These are phyloP conservation scores for Thamnophis sirtalis DNA, from an alignment of 2,113 vertebrate species.

Conservation along the genomic window DNA sequence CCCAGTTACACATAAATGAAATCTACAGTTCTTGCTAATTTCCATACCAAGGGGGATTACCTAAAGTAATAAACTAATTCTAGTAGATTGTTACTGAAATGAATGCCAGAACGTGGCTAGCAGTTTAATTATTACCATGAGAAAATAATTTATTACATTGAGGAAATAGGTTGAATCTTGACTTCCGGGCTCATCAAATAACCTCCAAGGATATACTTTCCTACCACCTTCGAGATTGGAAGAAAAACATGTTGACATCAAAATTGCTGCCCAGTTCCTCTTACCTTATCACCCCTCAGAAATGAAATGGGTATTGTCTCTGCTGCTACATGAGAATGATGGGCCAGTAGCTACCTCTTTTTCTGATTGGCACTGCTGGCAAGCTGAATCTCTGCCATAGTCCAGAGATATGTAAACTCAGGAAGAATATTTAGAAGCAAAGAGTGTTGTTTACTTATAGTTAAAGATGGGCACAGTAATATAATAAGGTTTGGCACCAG, in stretches of 20 bases:
- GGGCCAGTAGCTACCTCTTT: background rate
- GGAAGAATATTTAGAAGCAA: background rate
- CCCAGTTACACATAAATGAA: constrained; percentile 47
- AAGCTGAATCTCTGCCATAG: background rate
- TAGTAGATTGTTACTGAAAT: constrained; percentile 13
- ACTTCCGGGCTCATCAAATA: background rate
- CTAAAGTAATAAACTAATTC: background rate
- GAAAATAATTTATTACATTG: constrained; percentile 30
- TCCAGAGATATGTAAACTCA: background rate
- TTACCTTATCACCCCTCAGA: background rate
- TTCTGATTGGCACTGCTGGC: background rate
- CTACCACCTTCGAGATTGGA: background rate
- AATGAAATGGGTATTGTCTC: background rate
- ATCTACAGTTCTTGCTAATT: constrained; percentile 10
- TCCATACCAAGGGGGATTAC: background rate
- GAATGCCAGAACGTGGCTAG: background rate
- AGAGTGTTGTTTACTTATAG: background rate
- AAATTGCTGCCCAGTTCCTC: background rate
- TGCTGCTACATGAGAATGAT: background rate
- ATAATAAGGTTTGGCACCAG: background rate
- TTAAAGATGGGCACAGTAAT: background rate
- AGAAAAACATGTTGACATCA: background rate
- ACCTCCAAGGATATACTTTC: background rate
- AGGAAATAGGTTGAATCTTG: background rate
- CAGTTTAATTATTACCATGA: background rate